Percentiles rank a stretch among this genome's conserved stretches.
These are phyloP conservation scores for Motacilla tschutschensis DNA, from an alignment of 2,113 vertebrate species.

Conservation along the genomic window DNA sequence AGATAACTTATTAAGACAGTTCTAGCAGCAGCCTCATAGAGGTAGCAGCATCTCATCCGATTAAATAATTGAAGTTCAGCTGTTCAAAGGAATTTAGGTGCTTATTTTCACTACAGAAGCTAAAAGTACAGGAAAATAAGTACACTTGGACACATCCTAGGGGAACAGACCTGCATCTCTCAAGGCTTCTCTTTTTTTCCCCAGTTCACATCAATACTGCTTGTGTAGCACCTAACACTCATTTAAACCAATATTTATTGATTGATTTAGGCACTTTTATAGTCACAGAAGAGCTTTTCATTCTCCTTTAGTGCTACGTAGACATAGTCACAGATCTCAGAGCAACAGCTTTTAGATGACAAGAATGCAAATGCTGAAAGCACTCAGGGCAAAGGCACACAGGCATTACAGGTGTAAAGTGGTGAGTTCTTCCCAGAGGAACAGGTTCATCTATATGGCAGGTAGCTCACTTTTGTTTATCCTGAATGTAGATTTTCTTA, in stretches of 20 bases:
- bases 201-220: not conserved
- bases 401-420: not conserved
- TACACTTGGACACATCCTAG: not conserved
- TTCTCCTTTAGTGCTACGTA: not conserved
- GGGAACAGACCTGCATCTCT: not conserved
- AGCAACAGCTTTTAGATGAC: not conserved
- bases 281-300: not conserved
- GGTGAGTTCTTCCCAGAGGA: not conserved
- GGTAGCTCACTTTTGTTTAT: not conserved
- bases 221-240: not conserved
- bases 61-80: not conserved
- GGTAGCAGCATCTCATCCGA: not conserved
- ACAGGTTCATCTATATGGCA: not conserved
- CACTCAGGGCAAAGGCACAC: not conserved
- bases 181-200: not conserved
- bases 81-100: not conserved
- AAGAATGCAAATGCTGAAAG: not conserved
- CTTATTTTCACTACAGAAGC: not conserved
- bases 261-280: not conserved
- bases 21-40: not conserved
- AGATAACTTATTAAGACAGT: not conserved
- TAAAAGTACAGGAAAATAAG: not conserved
- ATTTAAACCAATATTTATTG: constrained; percentile 25
- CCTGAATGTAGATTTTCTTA: not conserved
- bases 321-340: not conserved